Evolutionary conservation across 2,797 vertebrate species (phyloP), one percentile per base, ranked within the genome.

Genomic region (Macroramphosus scolopax): DNA sequence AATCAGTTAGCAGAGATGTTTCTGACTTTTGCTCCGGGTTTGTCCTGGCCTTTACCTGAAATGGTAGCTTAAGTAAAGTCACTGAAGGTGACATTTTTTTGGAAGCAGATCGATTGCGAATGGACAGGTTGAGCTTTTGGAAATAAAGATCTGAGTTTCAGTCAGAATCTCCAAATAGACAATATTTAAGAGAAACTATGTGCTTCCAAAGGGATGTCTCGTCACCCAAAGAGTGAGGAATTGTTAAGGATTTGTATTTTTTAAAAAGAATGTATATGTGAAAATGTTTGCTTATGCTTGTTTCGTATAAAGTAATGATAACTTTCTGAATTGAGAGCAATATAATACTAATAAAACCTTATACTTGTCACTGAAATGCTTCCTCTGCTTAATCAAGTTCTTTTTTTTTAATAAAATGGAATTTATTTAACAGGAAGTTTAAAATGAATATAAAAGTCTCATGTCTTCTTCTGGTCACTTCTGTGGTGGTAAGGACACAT

Each of bases 281-380:
- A 88, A 89, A 90, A 85, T 82, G 89, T 93, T 88, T 93, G 92
- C 92, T 93, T 92, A 90, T 92, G 92, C 92, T 95, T 89, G 89
- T 95, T 98, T 98, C 91, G 85, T 96, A 96, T 92, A 91, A 95
- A 93, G 91, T 95, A 91, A 92, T 92, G 54, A 80, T 71, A 77
- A 92, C 88, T 86, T 93, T 95, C 94, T 85, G 89, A 96, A 94
- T 89, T 92, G 89, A 97, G 93, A 97, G 94, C 95, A 97, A 97
- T 97, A 97, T 94, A 89, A 89, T 93, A 95, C 91, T 91, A 94
- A 94, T 94, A 88, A 92, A 94, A 92, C 83, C 86, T 87, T 93
- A 92, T 89, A 88, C 75, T 82, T 86, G 89, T 92, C 92, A 78
- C 65, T 90, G 85, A 89, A 83, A 68, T 55, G 24, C 59, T 12